Conservation (phyloP, 2,797 vertebrate genomes). For the Malurus leucopterus region DNA sequence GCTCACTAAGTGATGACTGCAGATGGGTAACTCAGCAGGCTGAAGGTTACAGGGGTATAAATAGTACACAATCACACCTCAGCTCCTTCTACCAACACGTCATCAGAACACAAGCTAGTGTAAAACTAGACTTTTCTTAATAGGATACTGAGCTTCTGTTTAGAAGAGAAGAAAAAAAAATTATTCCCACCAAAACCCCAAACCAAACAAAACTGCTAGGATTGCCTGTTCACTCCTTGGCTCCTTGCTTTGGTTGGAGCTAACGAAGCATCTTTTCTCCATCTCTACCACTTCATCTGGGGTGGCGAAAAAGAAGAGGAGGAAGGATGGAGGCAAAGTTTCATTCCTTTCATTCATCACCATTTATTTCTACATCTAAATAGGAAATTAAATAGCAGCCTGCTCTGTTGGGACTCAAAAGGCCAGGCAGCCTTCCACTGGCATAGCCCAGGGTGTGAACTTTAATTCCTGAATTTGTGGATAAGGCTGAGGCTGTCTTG, state of each 20-base stretch:
- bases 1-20: background rate
- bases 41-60: constrained; percentile 2
- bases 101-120: background rate
- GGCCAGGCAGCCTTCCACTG: background rate
- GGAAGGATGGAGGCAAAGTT: background rate
- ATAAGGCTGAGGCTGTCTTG: background rate
- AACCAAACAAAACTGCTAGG: background rate
- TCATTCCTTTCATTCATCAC: background rate
- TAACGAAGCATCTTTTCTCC: background rate
- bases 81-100: background rate
- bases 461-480: background rate
- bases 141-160: background rate
- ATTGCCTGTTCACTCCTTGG: rapidly evolving
- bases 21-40: constrained; percentile 19
- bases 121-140: background rate
- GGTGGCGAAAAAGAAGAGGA: background rate
- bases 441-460: background rate
- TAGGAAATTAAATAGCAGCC: background rate
- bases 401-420: background rate
- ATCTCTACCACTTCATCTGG: background rate
- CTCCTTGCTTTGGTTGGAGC: background rate
- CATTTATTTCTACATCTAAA: background rate
- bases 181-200: background rate
- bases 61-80: background rate
- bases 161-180: background rate